These are phyloP conservation scores for Rhopalosiphum maidis DNA, from an alignment of 1,140 invertebrate genomes.

Conservation along the genomic window DNA sequence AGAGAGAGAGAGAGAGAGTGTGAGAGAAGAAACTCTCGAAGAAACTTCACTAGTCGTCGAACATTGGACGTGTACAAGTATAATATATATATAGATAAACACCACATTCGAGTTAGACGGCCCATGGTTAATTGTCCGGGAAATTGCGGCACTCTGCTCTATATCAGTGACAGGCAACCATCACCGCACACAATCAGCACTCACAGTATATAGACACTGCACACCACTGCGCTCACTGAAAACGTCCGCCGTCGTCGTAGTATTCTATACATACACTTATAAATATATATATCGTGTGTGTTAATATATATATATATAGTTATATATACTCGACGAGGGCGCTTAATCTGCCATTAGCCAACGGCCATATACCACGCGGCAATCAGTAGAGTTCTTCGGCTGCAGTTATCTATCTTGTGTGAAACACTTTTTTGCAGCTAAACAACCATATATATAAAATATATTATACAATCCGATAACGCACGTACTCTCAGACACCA, in stretches of 20 bases:
- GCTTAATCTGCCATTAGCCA: conserved; percentile 55
- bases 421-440: neutral
- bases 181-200: conserved; percentile 12
- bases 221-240: neutral
- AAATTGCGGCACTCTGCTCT: conserved; percentile 50
- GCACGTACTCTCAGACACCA: neutral
- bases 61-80: neutral
- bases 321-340: conserved; percentile 12
- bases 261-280: neutral
- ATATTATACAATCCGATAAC: neutral
- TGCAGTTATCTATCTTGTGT: neutral
- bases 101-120: conserved; percentile 42
- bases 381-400: neutral
- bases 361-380: neutral
- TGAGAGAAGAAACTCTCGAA: conserved; percentile 10
- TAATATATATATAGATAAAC: neutral
- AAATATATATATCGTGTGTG: neutral
- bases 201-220: neutral
- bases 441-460: neutral
- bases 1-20: neutral
- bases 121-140: conserved; percentile 55
- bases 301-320: neutral
- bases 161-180: conserved; percentile 53
- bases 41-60: conserved; percentile 20
- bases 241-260: neutral